phyloP scores from a whole-genome alignment of 2,797 vertebrate genomes.

The Ctenopoma kingsleyae region DNA sequence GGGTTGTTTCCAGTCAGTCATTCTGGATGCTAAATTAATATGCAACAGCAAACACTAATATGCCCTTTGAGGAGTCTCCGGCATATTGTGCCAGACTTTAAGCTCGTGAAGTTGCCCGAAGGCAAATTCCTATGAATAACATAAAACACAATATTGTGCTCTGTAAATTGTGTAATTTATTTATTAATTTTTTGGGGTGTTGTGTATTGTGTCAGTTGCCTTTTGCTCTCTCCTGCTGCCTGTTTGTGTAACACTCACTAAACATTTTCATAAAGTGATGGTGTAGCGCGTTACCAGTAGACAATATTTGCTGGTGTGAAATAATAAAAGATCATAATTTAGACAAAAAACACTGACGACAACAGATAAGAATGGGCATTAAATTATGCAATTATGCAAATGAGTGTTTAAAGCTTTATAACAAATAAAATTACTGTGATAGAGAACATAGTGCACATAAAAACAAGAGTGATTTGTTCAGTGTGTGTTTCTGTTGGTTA shows the following conservation, averaged over 20 bases:
- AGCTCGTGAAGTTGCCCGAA: conserved; percentile 53
- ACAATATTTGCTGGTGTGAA: conserved; percentile 10
- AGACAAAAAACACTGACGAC: not conserved
- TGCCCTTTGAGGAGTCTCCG: conserved; percentile 73
- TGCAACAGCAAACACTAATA: conserved; percentile 83
- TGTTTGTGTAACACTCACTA: conserved; percentile 13
- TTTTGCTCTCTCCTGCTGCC: conserved; percentile 22
- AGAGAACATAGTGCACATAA: not conserved
- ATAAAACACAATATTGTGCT: conserved; percentile 62
- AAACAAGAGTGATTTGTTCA: conserved; percentile 1
- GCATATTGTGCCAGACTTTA: conserved; percentile 64
- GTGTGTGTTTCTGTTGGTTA: conserved; percentile 13
- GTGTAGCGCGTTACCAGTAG: not conserved
- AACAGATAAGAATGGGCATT: not conserved
- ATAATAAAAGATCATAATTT: conserved; percentile 15
- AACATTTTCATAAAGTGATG: conserved; percentile 16
- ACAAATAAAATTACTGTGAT: not conserved
- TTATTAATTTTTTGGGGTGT: not conserved
- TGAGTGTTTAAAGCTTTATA: not conserved
- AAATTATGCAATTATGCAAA: not conserved
- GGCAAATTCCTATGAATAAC: conserved; percentile 68
- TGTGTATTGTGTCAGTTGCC: conserved; percentile 29
- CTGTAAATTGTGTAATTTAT: conserved; percentile 42
- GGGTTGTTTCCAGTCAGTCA: conserved; percentile 74
- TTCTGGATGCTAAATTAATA: conserved; percentile 82